phyloP scores from a whole-genome alignment of 1,140 invertebrate species.

The Brachionus koreanus region DNA sequence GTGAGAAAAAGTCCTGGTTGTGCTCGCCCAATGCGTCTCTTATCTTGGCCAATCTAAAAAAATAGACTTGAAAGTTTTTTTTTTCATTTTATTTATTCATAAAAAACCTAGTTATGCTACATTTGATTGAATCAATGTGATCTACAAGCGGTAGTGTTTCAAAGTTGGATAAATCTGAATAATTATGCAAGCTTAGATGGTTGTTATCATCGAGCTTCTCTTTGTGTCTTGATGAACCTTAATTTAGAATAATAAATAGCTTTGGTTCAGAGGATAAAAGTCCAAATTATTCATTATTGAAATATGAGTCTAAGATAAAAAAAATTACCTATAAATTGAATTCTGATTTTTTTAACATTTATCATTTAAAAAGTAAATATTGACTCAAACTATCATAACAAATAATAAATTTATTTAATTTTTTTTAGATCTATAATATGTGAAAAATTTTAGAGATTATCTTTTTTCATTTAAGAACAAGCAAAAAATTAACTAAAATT shows the following conservation, averaged over 20 bases:
- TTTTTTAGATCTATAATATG: not conserved
- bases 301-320: not conserved
- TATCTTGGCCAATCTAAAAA: constrained; percentile 26
- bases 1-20: constrained; percentile 18
- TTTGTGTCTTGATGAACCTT: constrained; percentile 11
- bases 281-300: not conserved
- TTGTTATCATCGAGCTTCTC: constrained; percentile 22
- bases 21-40: constrained; percentile 8
- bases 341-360: constrained; percentile 45
- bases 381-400: not conserved
- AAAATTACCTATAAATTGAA: constrained; percentile 39
- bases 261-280: not conserved
- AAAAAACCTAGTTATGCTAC: constrained; percentile 37
- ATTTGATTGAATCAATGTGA: constrained; percentile 36
- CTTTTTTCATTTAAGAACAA: not conserved
- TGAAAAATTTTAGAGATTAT: too few species aligned
- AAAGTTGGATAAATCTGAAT: constrained; percentile 39
- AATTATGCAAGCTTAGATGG: constrained; percentile 8
- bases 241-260: not conserved
- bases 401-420: not conserved
- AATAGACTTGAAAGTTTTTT: not conserved
- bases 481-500: not conserved
- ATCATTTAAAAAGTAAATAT: constrained; percentile 30
- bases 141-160: constrained; percentile 28
- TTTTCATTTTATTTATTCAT: not conserved